A percentile compares a stretch with the other conserved stretches of the same genome.
These are phyloP conservation scores for Apocheima hispidaria DNA, from an alignment of 2,888 invertebrate species.

Conservation along the genomic window DNA sequence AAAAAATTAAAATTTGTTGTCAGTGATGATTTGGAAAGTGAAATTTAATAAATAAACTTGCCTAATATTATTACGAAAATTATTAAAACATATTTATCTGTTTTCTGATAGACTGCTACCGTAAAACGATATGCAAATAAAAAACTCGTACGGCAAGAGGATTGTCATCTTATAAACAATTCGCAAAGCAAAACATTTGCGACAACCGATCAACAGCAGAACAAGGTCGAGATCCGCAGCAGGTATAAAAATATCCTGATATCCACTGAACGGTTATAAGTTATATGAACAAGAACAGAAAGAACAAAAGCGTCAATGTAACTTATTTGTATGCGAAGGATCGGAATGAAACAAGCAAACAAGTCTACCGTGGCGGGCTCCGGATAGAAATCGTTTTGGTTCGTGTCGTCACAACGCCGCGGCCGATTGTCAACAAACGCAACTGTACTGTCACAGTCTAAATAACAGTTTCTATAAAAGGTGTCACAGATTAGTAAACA, in stretches of 20 bases:
- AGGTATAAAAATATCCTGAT: conserved; percentile 34
- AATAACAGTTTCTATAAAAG: background rate
- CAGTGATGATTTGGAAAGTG: no score
- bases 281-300: conserved; percentile 33
- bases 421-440: conserved; percentile 65
- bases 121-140: conserved; percentile 5
- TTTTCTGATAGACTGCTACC: background rate
- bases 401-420: conserved; percentile 60
- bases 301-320: conserved; percentile 46
- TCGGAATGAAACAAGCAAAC: conserved; percentile 29
- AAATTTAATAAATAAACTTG: no score
- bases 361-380: conserved; percentile 38
- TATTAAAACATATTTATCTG: background rate
- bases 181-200: conserved; percentile 61
- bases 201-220: conserved; percentile 52
- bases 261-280: conserved; percentile 44
- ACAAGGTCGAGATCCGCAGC: conserved; percentile 56
- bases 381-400: conserved; percentile 63
- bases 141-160: conserved; percentile 30
- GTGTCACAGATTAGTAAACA: conserved; percentile 1
- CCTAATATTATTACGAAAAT: background rate
- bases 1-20: no score
- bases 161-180: conserved; percentile 54
- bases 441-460: conserved; percentile 39
- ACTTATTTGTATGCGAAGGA: conserved; percentile 31